Evolutionary conservation across 2,797 vertebrate species (phyloP).

Genomic region (Borostomias antarcticus): DNA sequence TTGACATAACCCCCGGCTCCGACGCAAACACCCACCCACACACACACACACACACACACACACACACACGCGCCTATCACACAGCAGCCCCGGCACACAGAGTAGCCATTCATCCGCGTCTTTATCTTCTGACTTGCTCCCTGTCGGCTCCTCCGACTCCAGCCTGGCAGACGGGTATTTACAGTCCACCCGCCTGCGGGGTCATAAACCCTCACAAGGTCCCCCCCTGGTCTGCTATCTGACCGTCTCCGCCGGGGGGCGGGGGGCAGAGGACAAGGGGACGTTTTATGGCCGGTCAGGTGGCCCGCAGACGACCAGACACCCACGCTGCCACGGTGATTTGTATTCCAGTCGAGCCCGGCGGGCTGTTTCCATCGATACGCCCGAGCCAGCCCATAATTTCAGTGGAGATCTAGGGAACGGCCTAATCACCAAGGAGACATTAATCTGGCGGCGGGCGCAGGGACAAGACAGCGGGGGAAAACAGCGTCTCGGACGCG

Average conservation of each 20-base stretch:
- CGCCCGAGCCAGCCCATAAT: slow-evolving; percentile 53
- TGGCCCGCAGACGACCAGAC: slow-evolving; percentile 26
- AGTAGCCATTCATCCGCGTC: slow-evolving; percentile 5
- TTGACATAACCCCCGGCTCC: too few species aligned
- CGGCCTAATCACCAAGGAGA: slow-evolving; percentile 48
- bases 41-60: too few species aligned
- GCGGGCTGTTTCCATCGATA: slow-evolving; percentile 45
- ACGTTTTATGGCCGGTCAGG: slow-evolving; percentile 38
- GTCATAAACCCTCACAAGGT: too few species aligned
- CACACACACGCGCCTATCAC: too few species aligned
- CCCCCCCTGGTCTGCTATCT: background rate
- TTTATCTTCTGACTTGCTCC: background rate
- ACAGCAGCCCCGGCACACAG: too few species aligned
- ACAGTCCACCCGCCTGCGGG: too few species aligned
- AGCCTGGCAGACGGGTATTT: too few species aligned
- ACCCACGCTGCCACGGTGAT: slow-evolving; percentile 36
- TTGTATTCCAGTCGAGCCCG: slow-evolving; percentile 32
- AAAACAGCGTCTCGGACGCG: slow-evolving; percentile 17
- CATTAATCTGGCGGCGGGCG: slow-evolving; percentile 41
- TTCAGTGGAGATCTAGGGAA: slow-evolving; percentile 23
- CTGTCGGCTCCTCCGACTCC: background rate
- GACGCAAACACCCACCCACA: too few species aligned
- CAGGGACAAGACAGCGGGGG: slow-evolving; percentile 19
- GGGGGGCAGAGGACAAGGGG: slow-evolving; percentile 21
- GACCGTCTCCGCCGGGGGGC: slow-evolving; percentile 26